phyloP scores from a whole-genome alignment of 1,140 invertebrate species.

The Linepithema humile region DNA sequence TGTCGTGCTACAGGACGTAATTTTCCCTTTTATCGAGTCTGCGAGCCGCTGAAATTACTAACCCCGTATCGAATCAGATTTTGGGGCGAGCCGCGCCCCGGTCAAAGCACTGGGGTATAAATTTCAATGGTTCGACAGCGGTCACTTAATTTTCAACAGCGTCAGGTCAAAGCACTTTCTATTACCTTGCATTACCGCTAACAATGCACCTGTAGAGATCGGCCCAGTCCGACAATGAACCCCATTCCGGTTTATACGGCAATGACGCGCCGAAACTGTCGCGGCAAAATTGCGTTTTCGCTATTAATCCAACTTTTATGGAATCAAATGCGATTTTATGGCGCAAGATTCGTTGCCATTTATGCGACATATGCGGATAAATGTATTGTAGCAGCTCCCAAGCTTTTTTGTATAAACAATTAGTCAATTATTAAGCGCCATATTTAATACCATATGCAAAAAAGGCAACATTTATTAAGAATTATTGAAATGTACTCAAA shows the following conservation, averaged over 20 bases:
- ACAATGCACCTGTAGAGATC: conserved; percentile 56
- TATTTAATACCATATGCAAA: no score
- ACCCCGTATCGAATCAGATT: conserved; percentile 51
- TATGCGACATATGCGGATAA: not conserved
- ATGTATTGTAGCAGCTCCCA: no score
- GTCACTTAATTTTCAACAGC: conserved; percentile 67
- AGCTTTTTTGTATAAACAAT: no score
- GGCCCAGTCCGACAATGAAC: conserved; percentile 61
- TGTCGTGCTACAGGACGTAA: conserved; percentile 35
- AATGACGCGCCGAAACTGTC: conserved; percentile 55
- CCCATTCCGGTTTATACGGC: conserved; percentile 50
- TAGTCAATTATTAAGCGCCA: no score
- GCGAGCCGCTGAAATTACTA: conserved; percentile 46
- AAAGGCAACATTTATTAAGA: no score
- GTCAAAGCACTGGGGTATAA: conserved; percentile 39
- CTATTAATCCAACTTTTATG: conserved; percentile 58
- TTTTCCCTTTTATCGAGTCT: conserved; percentile 49
- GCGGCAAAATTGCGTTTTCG: conserved; percentile 59
- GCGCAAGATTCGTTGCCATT: not conserved
- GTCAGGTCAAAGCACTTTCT: conserved; percentile 62
- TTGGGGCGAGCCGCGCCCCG: conserved; percentile 25
- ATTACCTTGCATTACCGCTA: conserved; percentile 69
- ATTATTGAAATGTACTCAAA: no score
- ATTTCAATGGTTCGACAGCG: conserved; percentile 67
- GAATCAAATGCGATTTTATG: conserved; percentile 1